Evolutionary conservation across 64 coral and sea anemone species (phyloP), one percentile per base, ranked within the genome.

Genomic region (Hydrozoanthus tunicans): DNA sequence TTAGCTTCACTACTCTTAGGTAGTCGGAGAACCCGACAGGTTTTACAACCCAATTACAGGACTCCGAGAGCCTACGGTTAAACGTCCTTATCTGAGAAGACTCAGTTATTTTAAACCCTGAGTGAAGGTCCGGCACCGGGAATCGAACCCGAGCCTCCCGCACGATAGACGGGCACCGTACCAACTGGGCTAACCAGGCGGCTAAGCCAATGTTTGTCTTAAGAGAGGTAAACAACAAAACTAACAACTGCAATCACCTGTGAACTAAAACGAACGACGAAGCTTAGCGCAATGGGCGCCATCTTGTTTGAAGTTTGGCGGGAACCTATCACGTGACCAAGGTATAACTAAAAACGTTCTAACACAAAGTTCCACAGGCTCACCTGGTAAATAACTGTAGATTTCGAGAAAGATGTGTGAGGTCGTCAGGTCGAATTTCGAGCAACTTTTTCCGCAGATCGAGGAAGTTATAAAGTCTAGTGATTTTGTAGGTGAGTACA

Each of bases 401-500:
- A 43, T 11, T 17, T 70, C 17, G 58, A 23, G 59, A 73, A 5
- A 14, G 11, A 96, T 96, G 95, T 93, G 93, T 6, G 94, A 99
- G 32, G 91, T 99, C 81, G 82, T 91, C 17, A 23, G 80, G 7
- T 86, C 84, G 23, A 99, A 99, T 84, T 99, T 99, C 64, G 94
- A 99, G 66, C 89, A 93, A 76, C 70, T 93, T 62, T 96, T 94
- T 79, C 90, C 84, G 20, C 89, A 99, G 81, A 99, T 99, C 54
- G 79, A 96, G 63, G 79, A 81, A 91, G 77, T 76, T 23, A 86
- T 99, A 68, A 69, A 99, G 72, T 83, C 91, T 25, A 93, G 94
- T 81, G 94, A 73, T 11, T 96, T 99, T 64, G 82, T 99, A 32
- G 97, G 97, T 96, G 90, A 64, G 93, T 93, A 27, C 13, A 51